Evolutionary conservation across 2,797 vertebrate genomes (phyloP).

Genomic region (Sebastes matsubarae): DNA sequence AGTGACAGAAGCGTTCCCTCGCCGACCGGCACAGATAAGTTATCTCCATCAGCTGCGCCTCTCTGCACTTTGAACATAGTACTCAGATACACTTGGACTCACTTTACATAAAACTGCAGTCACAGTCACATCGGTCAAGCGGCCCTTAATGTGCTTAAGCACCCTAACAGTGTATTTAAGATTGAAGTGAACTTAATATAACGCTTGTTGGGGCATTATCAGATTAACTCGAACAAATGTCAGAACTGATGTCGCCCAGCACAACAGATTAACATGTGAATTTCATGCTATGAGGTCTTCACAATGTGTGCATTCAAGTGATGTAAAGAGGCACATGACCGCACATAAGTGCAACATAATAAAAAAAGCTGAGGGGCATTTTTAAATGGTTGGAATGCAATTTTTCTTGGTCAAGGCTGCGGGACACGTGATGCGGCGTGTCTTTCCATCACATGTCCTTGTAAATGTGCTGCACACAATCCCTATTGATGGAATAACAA

Average conservation of each 20-base stretch:
- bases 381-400: constrained; percentile 49
- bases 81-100: constrained; percentile 63
- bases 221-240: constrained; percentile 45
- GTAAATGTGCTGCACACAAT: constrained; percentile 9
- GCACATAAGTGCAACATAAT: constrained; percentile 38
- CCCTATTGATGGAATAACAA: constrained; percentile 9
- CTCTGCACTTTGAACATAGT: constrained; percentile 61
- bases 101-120: constrained; percentile 47
- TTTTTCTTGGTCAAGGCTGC: constrained; percentile 54
- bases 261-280: constrained; percentile 40
- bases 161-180: constrained; percentile 25
- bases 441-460: constrained; percentile 54
- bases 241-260: constrained; percentile 36
- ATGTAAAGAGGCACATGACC: constrained; percentile 50
- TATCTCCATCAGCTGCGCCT: constrained; percentile 64
- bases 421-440: constrained; percentile 35
- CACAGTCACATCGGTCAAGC: constrained; percentile 24
- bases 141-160: constrained; percentile 44
- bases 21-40: constrained; percentile 50
- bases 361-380: constrained; percentile 39
- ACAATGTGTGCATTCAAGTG: constrained; percentile 42
- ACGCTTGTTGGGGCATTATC: constrained; percentile 34
- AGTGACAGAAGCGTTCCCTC: constrained; percentile 66
- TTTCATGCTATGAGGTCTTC: constrained; percentile 33
- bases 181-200: constrained; percentile 40